phyloP scores from a whole-genome alignment of 2,113 vertebrate species.

The Myiozetetes cayanensis region DNA sequence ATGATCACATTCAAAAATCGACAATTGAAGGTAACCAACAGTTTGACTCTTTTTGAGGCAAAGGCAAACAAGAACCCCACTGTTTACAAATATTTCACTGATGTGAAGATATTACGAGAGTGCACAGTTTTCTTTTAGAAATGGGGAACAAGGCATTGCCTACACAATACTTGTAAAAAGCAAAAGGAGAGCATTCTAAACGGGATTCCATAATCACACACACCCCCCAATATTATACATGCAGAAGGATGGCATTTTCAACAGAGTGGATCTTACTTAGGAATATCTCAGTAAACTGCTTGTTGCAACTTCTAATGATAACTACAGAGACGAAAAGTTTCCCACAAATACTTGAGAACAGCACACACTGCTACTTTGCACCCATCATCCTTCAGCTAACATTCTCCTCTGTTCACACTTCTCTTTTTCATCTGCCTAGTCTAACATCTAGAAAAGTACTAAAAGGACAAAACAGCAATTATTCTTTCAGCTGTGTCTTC shows the following conservation, averaged over 20 bases:
- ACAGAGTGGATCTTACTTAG: neutral
- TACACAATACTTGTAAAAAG: neutral
- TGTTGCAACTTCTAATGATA: neutral
- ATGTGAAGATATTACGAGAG: neutral
- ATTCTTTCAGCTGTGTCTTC: slow-evolving; percentile 3
- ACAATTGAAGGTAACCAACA: neutral
- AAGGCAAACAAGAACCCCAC: neutral
- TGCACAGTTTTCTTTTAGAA: neutral
- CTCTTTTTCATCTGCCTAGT: neutral
- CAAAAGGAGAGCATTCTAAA: neutral
- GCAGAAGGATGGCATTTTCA: neutral
- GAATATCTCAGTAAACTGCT: neutral
- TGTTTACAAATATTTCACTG: neutral
- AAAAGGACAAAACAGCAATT: neutral
- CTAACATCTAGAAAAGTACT: neutral
- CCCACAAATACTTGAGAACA: neutral
- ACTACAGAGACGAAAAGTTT: neutral
- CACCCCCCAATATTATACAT: neutral
- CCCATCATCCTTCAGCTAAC: neutral
- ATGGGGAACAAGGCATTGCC: neutral
- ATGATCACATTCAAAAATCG: neutral
- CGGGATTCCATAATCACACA: neutral
- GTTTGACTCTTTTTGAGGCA: neutral
- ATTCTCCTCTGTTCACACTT: neutral
- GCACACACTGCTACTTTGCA: neutral